Evolutionary conservation across 2,888 invertebrate species (phyloP).

Genomic region (Cyrtodaria siliqua): DNA sequence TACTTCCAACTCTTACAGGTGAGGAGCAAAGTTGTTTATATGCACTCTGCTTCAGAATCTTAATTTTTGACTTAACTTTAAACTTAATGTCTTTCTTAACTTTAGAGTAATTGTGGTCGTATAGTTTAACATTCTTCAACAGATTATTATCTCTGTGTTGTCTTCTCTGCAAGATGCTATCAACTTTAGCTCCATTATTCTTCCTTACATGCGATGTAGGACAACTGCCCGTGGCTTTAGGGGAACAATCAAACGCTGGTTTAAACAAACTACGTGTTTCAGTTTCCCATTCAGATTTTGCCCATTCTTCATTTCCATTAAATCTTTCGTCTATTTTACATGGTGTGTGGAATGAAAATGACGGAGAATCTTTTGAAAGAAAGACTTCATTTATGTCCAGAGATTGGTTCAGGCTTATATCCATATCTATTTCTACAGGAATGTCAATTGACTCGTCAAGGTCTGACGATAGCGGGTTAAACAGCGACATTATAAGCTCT

Average conservation of each 20-base stretch:
- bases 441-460: constrained; percentile 49
- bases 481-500: constrained; percentile 23
- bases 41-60: background rate
- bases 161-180: no score
- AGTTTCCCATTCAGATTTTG: background rate
- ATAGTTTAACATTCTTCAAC: background rate
- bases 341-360: no score
- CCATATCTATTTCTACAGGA: constrained; percentile 1
- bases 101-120: constrained; percentile 47
- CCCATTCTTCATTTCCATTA: no score
- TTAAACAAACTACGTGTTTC: constrained; percentile 13
- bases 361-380: constrained; percentile 1
- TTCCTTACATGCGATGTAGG: background rate
- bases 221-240: background rate
- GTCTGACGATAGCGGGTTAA: constrained; percentile 42
- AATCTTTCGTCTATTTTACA: no score
- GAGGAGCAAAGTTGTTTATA: background rate
- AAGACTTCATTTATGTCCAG: constrained; percentile 40
- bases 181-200: no score
- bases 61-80: constrained; percentile 25
- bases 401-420: constrained; percentile 43
- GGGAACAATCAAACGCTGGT: constrained; percentile 14
- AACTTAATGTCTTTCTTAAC: constrained; percentile 27
- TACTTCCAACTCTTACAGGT: background rate
- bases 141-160: background rate